Base-by-base conservation (phyloP, 2,888 invertebrate species). In the Perizoma affinitatum region DNA sequence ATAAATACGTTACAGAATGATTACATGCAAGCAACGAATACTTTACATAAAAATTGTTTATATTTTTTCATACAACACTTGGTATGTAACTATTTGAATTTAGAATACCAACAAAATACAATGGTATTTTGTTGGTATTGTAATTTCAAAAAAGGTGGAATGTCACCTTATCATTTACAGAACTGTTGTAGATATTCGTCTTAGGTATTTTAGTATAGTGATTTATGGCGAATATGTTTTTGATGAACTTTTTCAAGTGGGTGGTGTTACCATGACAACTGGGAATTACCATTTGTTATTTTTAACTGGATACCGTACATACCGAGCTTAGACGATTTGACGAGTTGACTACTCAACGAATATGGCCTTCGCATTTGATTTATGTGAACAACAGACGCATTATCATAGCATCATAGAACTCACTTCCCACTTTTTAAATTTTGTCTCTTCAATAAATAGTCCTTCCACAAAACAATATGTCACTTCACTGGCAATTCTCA, bases 371-470 rank as follows among this genome's bases (percentile, higher is more conserved):
- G 22, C 3, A 22, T 22, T 22, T 22, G 22, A 22, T 22, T 22
- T 22, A 22, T 22, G 22, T 22, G 5, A 38, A 48, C 36, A 55
- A 43, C 45, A 57, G 51, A 57, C 38, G 56, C 56, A 51, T 50
- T 57, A 57, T 57, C 51, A 57, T 35, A 57, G 57, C 34, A 51
- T 11, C 50, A 51, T 46, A 57, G 51, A 22, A 34, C 34, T 57
- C 10, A 56, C 49, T 54, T 34, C 35, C 35, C n/a, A 22, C 5
- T 45, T 45, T 47, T 5, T 5, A 38, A 55, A 41, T 36, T 47
- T 35, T 11, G 54, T 42, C 41, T 41, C 42, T 35, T 11, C 6
- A 45, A 45, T 7, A 9, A 10, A 9, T 6, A 4, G 3, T n/a
- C 9, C 42, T 22, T 22, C 22, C 22, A 2, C 1, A 22, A 2